Evolutionary conservation across 2,888 invertebrate species (phyloP).

Genomic region (Ptychoptera contaminata): DNA sequence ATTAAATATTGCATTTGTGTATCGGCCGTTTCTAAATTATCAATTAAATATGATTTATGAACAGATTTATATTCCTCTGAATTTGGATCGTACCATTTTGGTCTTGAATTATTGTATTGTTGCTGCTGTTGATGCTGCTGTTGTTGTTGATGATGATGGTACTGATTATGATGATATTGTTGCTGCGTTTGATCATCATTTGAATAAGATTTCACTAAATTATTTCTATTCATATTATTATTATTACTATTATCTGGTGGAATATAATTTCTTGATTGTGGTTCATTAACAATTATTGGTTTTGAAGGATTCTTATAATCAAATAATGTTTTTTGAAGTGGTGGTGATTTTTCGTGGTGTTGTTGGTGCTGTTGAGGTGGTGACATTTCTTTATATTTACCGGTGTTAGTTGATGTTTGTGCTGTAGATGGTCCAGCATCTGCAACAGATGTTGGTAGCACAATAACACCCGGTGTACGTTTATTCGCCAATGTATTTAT

Average conservation of each 20-base stretch:
- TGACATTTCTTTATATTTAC: too few relatives aligned
- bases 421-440: too few relatives aligned
- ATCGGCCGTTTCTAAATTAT: slow-evolving; percentile 52
- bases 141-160: too few relatives aligned
- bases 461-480: too few relatives aligned
- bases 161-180: too few relatives aligned
- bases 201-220: not conserved
- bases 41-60: slow-evolving; percentile 43
- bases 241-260: not conserved
- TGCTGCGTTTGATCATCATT: not conserved
- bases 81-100: slow-evolving; percentile 41
- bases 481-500: too few relatives aligned
- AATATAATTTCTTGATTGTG: slow-evolving; percentile 19
- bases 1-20: slow-evolving; percentile 47
- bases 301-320: slow-evolving; percentile 51
- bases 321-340: slow-evolving; percentile 28
- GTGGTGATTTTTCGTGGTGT: too few relatives aligned
- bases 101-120: slow-evolving; percentile 17
- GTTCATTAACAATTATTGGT: slow-evolving; percentile 46
- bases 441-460: too few relatives aligned
- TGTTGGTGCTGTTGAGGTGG: too few relatives aligned
- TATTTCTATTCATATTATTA: not conserved
- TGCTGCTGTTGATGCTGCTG: not conserved
- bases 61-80: slow-evolving; percentile 27
- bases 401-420: too few relatives aligned